These are phyloP conservation scores for Cebidichthys violaceus DNA, from an alignment of 2,113 vertebrate species.

Conservation along the genomic window DNA sequence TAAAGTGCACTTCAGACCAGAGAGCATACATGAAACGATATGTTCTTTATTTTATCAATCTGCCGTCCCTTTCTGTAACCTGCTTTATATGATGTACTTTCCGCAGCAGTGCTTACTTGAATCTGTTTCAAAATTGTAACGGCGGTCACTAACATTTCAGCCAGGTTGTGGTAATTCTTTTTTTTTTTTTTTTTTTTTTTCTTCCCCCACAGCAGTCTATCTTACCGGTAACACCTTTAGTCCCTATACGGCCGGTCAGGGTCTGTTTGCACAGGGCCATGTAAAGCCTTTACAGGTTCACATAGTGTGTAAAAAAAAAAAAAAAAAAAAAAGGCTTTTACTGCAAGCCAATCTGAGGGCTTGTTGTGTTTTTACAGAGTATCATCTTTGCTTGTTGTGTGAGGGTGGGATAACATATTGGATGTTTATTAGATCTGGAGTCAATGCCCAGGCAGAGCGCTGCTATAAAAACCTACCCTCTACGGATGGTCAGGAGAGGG, in stretches of 20 bases:
- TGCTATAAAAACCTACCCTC: conserved; percentile 76
- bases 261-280: conserved; percentile 27
- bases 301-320: conserved; percentile 77
- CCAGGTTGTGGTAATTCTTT: neutral
- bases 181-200: too few relatives aligned
- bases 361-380: conserved; percentile 81
- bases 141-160: conserved; percentile 22
- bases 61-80: conserved; percentile 6
- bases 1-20: conserved; percentile 44
- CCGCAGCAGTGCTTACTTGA: conserved; percentile 23
- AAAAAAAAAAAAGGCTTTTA: conserved; percentile 82
- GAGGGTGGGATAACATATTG: conserved; percentile 77
- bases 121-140: conserved; percentile 42
- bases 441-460: conserved; percentile 74
- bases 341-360: conserved; percentile 58
- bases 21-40: conserved; percentile 27
- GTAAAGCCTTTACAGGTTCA: conserved; percentile 66
- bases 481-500: conserved; percentile 68
- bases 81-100: conserved; percentile 32
- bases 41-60: conserved; percentile 49
- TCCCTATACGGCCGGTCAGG: conserved; percentile 33
- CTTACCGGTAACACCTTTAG: conserved; percentile 24
- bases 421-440: conserved; percentile 80
- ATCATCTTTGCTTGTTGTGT: conserved; percentile 70
- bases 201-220: conserved; percentile 23